Conservation (phyloP, 2,888 invertebrate genomes). For the Epirrhoe tristata region DNA sequence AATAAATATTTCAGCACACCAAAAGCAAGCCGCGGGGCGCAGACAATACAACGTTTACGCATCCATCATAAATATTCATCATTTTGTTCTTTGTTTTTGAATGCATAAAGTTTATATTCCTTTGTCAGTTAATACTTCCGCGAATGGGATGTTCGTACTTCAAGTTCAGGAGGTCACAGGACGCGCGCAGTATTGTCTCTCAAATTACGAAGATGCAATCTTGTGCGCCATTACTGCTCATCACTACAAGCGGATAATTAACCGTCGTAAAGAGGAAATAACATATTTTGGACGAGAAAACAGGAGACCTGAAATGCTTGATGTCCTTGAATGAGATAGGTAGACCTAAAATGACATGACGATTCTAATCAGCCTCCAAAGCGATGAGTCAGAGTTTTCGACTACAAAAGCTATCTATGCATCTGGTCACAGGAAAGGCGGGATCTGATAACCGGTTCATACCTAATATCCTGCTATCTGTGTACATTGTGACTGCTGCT, state of each 20-base stretch:
- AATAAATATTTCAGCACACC: conserved; percentile 21
- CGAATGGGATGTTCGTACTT: conserved; percentile 21
- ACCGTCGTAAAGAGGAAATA: background rate
- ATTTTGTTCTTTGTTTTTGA: conserved; percentile 36
- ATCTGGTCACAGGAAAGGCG: conserved; percentile 32
- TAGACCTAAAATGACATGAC: conserved; percentile 3
- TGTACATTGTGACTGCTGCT: conserved; percentile 1
- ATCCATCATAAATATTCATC: conserved; percentile 42
- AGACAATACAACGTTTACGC: conserved; percentile 36
- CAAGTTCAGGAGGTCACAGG: conserved; percentile 19
- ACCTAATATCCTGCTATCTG: background rate
- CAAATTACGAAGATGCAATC: background rate
- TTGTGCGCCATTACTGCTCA: background rate
- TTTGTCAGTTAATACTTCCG: conserved; percentile 37
- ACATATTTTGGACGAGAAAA: background rate
- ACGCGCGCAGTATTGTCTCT: background rate
- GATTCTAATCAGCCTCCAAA: conserved; percentile 27
- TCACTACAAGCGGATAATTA: background rate
- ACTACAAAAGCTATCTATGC: conserved; percentile 31
- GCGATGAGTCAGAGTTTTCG: conserved; percentile 32
- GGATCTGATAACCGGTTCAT: conserved; percentile 30
- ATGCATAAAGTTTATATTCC: conserved; percentile 27
- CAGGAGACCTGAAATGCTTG: background rate
- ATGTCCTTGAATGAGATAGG: background rate
- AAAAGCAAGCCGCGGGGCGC: conserved; percentile 39